Percentiles rank a stretch among this genome's conserved stretches.
These are phyloP conservation scores for Nasonia vitripennis DNA, from an alignment of 1,140 invertebrate genomes.

Conservation along the genomic window DNA sequence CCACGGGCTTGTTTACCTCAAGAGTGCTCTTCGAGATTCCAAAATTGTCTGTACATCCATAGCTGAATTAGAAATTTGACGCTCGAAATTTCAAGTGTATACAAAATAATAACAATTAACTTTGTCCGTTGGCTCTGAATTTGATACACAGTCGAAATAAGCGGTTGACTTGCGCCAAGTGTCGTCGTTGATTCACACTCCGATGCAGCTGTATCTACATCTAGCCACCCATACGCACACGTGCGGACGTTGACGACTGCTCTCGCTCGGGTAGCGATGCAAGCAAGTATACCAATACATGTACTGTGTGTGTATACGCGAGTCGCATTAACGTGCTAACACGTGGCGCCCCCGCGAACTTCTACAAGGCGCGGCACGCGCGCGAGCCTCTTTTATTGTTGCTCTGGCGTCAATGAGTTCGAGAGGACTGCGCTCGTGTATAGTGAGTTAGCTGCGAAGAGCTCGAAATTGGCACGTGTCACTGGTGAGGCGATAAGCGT, in stretches of 20 bases:
- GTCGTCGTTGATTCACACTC: no score
- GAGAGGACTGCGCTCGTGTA: neutral
- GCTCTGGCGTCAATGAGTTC: neutral
- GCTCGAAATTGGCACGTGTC: no score
- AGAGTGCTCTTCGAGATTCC: neutral
- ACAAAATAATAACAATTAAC: neutral
- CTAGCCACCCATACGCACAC: neutral
- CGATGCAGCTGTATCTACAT: neutral
- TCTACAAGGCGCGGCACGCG: neutral
- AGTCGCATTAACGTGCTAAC: neutral
- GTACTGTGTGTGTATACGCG: no score
- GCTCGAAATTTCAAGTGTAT: neutral
- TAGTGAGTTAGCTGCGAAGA: neutral
- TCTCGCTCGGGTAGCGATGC: no score
- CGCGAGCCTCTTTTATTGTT: neutral
- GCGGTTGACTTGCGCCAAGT: neutral
- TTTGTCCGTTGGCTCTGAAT: neutral
- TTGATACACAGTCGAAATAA: neutral
- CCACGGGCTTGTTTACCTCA: neutral
- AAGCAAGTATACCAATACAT: no score
- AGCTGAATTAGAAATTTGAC: neutral
- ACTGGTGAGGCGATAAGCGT: neutral
- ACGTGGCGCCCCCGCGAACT: constrained; percentile 26
- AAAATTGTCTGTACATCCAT: neutral
- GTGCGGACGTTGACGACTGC: neutral